Conservation (phyloP, 2,888 invertebrate species). For the Volucella bombylans region DNA sequence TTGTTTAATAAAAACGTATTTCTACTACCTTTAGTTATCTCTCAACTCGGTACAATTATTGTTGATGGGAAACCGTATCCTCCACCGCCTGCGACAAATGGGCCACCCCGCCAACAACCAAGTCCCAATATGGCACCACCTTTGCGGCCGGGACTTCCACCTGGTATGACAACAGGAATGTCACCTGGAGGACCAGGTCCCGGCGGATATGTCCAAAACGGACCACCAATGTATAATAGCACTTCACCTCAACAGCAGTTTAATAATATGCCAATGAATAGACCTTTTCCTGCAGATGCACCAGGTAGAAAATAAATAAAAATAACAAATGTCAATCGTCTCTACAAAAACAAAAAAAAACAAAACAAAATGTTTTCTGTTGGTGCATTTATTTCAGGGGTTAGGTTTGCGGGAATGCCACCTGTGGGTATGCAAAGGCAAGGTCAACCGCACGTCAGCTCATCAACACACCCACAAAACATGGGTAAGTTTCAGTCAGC, state of each 20-base stretch:
- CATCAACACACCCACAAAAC: conserved; percentile 86
- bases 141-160: conserved; percentile 80
- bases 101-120: conserved; percentile 81
- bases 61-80: conserved; percentile 92
- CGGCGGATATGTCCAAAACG: conserved; percentile 77
- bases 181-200: conserved; percentile 80
- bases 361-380: conserved; percentile 50
- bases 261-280: conserved; percentile 81
- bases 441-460: conserved; percentile 85
- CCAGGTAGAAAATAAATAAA: conserved; percentile 79
- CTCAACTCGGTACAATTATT: conserved; percentile 90
- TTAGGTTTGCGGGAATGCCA: conserved; percentile 81
- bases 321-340: conserved; percentile 49
- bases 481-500: conserved; percentile 81
- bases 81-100: conserved; percentile 82
- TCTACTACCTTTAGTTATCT: conserved; percentile 85
- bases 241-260: conserved; percentile 80
- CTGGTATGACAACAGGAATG: conserved; percentile 80
- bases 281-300: conserved; percentile 80
- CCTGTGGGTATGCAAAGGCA: conserved; percentile 82
- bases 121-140: conserved; percentile 82
- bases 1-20: neutral
- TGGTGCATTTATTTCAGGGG: conserved; percentile 75
- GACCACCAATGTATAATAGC: conserved; percentile 81
- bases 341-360: conserved; percentile 46